Base-by-base conservation (phyloP, 1,140 invertebrate species). In the Aphelinus certus region DNA sequence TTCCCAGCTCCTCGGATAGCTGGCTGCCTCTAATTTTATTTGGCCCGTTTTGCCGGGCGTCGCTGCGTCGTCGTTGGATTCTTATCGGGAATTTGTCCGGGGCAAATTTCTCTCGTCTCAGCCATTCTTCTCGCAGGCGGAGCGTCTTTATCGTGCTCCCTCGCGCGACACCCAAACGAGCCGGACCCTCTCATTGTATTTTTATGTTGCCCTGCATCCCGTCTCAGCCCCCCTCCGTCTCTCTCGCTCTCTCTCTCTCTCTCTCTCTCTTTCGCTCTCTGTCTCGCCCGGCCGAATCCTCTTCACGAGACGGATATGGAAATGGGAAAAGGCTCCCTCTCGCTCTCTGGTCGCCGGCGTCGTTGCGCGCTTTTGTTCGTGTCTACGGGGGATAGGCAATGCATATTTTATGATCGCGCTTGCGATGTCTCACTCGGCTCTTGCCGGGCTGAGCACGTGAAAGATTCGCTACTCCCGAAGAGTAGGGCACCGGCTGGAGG, bases 21-120 rank as follows among this genome's bases (percentile, higher is more conserved):
- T 45, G 77, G 71, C 76, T 71, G 73, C 43, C 78, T 82, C 85
- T 84, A 84, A 85, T 84, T 84, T 85, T 86, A 82, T 84, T 84
- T 83, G 79, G 49, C 73, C 77, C 62, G 81, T 81, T 78, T 76
- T 66, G 69, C 76, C 80, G 72, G 72, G 78, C 76, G 72, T 71
- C 51, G 42, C 51, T 26, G 2, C 48, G 48, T 3, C 55, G 70
- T 79, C 78, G 76, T 80, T 68, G 76, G 80, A 83, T 83, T 81
- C 80, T 84, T 81, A 86, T 85, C 81, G 83, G 79, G 81, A 84
- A 84, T 85, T 85, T 82, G 84, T 81, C 79, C 79, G 72, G 66
- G 64, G 51, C 67, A 70, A 76, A 67, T 71, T 72, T 73, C 46
- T 69, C 7, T 61, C 73, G 76, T 74, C 49, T 63, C 48, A 58